Evolutionary conservation across 2,888 invertebrate genomes (phyloP), one percentile per base, ranked within the genome.

Genomic region (Xanthostigma xanthostigma): DNA sequence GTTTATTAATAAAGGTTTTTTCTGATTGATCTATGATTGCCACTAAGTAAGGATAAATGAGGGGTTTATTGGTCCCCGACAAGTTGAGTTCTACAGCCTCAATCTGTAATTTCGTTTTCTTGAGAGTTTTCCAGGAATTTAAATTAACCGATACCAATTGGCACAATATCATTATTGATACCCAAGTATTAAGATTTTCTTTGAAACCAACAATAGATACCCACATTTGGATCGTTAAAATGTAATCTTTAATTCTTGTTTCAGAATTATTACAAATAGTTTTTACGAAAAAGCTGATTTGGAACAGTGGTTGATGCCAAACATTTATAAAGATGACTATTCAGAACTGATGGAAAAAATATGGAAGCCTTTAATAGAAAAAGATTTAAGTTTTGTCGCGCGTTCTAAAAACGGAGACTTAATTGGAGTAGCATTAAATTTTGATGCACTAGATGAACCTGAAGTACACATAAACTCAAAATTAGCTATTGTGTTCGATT

Each of bases 241-340:
- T 17, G 17, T 17, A 17, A 4, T 17, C 17, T 17, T 17, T 45
- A 17, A 43, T 49, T 51, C 46, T 45, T 43, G 48, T 67, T 65
- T 35, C 63, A 89, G 89, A 50, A 88, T 90, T 68, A 82, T 91
- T 51, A 82, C 85, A 1, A 78, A 81, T 6, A 90, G 90, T 61
- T 91, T 91, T 67, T 85, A 84, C 64, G 78, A 78, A 59, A 91
- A 90, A 66, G 90, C 89, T 0, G 90, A 91, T 61, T 62, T 92
- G 56, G 91, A 91, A 60, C 78, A 79, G 60, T 88, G 84, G 76
- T 63, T 89, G 12, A 77, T 79, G 53, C 79, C 83, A 2, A 77
- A 81, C 50, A 79, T 88, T 13, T 66, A 72, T 9, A 71, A 75
- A 8, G 64, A 69, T 0, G 87, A 89, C 62, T 90, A 89, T 63